Evolutionary conservation across 1,140 invertebrate genomes (phyloP), one percentile per base, ranked within the genome.

Genomic region (Periplaneta americana): DNA sequence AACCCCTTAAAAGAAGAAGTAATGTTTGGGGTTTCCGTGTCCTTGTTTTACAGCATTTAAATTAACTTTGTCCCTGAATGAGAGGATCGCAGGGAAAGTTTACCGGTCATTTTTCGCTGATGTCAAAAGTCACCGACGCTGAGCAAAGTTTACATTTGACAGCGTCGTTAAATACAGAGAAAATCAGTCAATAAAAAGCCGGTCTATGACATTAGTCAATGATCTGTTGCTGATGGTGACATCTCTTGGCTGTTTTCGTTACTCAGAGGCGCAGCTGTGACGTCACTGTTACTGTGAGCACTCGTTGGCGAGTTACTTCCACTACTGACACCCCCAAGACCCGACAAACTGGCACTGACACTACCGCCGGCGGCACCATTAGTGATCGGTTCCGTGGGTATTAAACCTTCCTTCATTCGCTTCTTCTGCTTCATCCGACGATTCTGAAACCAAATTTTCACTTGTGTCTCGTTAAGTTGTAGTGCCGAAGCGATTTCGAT

Each of bases 401-500:
- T 92, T 9, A 97, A 89, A 0, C 96, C 96, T 85, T 98, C 97
- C 89, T 98, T 97, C 91, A 97, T 96, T 37, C 96, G 90, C 86
- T 97, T 97, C 90, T 98, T 98, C 86, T 97, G 96, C 86, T 98
- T 98, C 96, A 97, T 98, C 82, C 96, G 90, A 82, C 96, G 90
- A 86, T 98, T 98, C 86, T 98, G 96, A 86, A 98, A 98, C 96
- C 96, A 98, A 79, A 96, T 96, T 87, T 96, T 96, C 17, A 96
- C 95, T 90, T 98, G 97, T 0, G 98, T 99, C 87, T 99, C 98
- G 88, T 99, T 99, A 8, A 99, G 92, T 86, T 98, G 96, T 28
- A 99, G 89, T 2, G 97, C 94, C 1, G 97, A 96, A 0, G 98
- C 98, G 84, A 99, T 99, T 89, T 99, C 98, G 85, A 99, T 99